Conservation (phyloP, 2,797 vertebrate species). For the Sebastes oblongus region DNA sequence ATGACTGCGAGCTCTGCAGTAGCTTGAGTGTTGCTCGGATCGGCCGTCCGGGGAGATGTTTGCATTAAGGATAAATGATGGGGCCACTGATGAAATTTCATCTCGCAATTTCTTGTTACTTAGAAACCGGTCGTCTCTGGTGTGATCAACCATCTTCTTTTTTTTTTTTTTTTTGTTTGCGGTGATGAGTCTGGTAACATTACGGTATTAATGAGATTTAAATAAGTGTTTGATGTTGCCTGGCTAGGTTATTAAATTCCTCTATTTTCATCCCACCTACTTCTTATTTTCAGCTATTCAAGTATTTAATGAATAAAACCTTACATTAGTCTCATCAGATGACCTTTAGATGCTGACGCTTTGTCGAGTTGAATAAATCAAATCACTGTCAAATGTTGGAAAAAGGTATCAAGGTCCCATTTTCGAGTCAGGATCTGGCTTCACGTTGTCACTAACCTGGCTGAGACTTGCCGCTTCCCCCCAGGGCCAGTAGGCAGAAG, state of each 20-base stretch:
- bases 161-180: neutral
- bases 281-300: neutral
- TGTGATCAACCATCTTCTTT: conserved; percentile 18
- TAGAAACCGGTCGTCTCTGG: conserved; percentile 39
- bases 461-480: conserved; percentile 77
- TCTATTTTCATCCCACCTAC: neutral
- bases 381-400: neutral
- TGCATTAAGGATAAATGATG: conserved; percentile 62
- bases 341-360: neutral
- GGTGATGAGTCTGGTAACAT: conserved; percentile 18
- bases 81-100: conserved; percentile 63
- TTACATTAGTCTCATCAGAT: neutral
- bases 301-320: neutral
- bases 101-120: conserved; percentile 41
- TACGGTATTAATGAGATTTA: conserved; percentile 23
- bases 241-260: neutral
- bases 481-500: conserved; percentile 75
- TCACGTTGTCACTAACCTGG: conserved; percentile 79
- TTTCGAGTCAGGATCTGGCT: conserved; percentile 3
- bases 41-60: conserved; percentile 56
- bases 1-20: conserved; percentile 54
- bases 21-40: conserved; percentile 40
- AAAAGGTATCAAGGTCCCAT: neutral
- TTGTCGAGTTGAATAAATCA: conserved; percentile 5
- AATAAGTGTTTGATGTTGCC: conserved; percentile 13